phyloP scores from a whole-genome alignment of 2,888 invertebrate genomes.

The Stramonita haemastoma region DNA sequence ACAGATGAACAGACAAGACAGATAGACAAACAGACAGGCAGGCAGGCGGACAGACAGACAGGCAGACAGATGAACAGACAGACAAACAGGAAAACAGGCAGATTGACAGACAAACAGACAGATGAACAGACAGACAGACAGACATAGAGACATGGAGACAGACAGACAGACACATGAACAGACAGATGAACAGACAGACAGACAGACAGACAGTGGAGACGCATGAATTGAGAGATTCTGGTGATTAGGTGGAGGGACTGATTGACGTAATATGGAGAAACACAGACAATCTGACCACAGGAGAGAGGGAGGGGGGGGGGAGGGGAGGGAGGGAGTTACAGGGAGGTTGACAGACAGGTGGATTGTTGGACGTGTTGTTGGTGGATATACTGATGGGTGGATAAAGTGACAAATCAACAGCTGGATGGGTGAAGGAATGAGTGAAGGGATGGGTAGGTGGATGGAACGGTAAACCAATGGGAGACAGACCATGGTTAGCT shows the following conservation, averaged over 20 bases:
- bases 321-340: no score
- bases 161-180: background rate
- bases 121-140: background rate
- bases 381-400: no score
- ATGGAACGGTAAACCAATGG: background rate
- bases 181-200: background rate
- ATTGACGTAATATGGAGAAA: background rate
- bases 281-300: background rate
- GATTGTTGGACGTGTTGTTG: no score
- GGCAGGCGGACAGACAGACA: background rate
- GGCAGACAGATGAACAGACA: background rate
- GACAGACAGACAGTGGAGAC: background rate
- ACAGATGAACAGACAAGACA: background rate
- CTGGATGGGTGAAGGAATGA: no score
- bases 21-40: background rate
- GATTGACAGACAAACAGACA: background rate
- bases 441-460: no score
- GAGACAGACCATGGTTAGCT: no score
- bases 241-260: background rate
- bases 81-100: background rate
- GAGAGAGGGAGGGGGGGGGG: no score
- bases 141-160: background rate
- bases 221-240: no score
- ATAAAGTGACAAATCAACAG: no score
- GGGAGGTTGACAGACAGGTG: no score